Evolutionary conservation across 2,888 invertebrate species (phyloP).

Genomic region (Spisula subtruncata): DNA sequence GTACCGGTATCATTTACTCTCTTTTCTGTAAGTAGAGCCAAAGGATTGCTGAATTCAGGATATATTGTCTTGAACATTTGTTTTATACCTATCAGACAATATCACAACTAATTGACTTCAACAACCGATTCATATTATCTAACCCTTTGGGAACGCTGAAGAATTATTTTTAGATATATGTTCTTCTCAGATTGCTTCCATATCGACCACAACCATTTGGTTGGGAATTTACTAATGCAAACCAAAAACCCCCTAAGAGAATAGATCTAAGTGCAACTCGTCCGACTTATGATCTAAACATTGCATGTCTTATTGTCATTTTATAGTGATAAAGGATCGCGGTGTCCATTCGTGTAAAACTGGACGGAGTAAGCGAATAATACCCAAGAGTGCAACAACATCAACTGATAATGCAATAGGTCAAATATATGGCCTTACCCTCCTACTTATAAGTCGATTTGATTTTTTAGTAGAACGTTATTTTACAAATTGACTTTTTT

Average conservation of each 20-base stretch:
- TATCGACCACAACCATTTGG: conserved; percentile 9
- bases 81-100: background rate
- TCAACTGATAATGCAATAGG: background rate
- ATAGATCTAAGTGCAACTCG: background rate
- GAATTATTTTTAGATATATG: background rate
- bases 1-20: too few species aligned
- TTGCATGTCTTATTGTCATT: background rate
- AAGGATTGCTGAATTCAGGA: background rate
- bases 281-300: background rate
- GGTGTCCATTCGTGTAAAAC: background rate
- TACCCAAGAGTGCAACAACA: background rate
- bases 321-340: background rate
- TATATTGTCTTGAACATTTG: background rate
- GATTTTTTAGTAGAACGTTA: too few species aligned
- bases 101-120: background rate
- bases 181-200: background rate
- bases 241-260: too few species aligned
- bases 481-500: too few species aligned
- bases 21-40: background rate
- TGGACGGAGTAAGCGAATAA: background rate
- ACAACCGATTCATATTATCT: background rate
- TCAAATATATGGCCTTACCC: too few species aligned
- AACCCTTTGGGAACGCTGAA: background rate
- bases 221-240: background rate
- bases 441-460: too few species aligned